A percentile compares a stretch with the other conserved stretches of the same genome.
Evolutionary conservation across 2,797 vertebrate species (phyloP).

Genomic region (Neosalanx taihuensis): DNA sequence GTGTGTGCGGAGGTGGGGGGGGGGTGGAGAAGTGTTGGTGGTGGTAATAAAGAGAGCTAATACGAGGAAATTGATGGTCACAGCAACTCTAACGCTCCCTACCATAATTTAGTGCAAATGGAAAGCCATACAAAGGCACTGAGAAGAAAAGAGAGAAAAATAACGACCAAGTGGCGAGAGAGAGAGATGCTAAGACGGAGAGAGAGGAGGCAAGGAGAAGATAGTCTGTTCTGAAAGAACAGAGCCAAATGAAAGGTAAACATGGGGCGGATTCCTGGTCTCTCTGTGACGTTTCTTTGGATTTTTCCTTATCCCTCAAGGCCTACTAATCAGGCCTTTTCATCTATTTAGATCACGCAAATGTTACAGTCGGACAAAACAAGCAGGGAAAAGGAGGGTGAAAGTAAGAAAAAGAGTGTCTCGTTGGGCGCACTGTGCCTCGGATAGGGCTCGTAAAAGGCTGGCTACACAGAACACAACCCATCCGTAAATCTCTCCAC

Average conservation of each 20-base stretch:
- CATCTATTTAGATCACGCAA: background rate
- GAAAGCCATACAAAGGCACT: constrained; percentile 24
- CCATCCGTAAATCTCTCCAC: background rate
- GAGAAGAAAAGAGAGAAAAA: constrained; percentile 5
- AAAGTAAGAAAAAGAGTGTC: background rate
- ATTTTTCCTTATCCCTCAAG: background rate
- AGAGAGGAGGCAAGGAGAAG: background rate
- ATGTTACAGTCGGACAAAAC: background rate
- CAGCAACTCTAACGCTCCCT: constrained; percentile 32
- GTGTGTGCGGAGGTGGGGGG: constrained; percentile 1
- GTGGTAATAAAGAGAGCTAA: constrained; percentile 34
- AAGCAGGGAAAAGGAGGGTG: too few relatives aligned
- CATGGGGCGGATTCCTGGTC: background rate
- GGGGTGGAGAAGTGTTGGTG: constrained; percentile 7
- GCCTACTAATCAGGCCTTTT: background rate
- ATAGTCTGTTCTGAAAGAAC: background rate
- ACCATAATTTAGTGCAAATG: constrained; percentile 31
- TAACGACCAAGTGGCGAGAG: constrained; percentile 24
- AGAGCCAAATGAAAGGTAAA: background rate
- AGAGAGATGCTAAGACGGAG: constrained; percentile 2
- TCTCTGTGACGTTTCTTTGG: background rate
- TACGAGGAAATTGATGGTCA: constrained; percentile 29
- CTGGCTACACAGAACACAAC: background rate
- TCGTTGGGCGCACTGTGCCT: background rate
- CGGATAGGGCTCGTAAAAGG: background rate